A percentile compares a stretch with the other conserved stretches of the same genome.
phyloP scores from a whole-genome alignment of 2,888 invertebrate genomes.

The Drosophila formosana region DNA sequence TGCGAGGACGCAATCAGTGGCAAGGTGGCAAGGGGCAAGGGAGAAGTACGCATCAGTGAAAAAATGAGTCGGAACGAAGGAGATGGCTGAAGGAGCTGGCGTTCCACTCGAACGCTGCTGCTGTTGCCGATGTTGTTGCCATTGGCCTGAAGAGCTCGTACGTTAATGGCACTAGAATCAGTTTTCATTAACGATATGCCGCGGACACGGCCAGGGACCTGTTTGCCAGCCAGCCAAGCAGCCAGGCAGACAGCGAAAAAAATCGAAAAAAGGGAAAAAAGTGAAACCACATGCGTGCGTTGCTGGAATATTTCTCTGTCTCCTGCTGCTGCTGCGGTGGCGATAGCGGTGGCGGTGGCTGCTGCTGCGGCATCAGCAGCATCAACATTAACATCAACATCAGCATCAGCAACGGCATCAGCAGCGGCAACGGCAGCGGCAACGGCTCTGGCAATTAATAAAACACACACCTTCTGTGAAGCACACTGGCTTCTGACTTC shows the following conservation, averaged over 20 bases:
- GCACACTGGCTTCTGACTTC: conserved; percentile 29
- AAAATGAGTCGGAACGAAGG: conserved; percentile 54
- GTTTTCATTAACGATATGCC: conserved; percentile 80
- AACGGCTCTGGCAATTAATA: conserved; percentile 73
- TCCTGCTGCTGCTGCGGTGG: conserved; percentile 11
- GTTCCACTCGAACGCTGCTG: conserved; percentile 68
- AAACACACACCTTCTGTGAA: conserved; percentile 77
- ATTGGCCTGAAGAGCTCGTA: conserved; percentile 75
- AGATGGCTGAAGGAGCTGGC: conserved; percentile 29
- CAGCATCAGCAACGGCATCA: no score
- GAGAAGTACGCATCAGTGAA: conserved; percentile 62
- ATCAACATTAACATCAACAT: conserved; percentile 25
- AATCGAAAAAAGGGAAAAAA: conserved; percentile 4
- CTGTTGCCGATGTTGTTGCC: conserved; percentile 25
- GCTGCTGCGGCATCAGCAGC: conserved; percentile 65
- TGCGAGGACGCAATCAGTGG: conserved; percentile 74
- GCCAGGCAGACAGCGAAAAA: neutral
- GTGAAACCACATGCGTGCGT: conserved; percentile 77
- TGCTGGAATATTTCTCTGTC: conserved; percentile 70
- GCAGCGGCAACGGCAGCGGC: conserved; percentile 16
- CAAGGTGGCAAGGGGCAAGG: neutral
- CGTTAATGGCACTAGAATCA: conserved; percentile 81
- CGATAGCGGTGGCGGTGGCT: conserved; percentile 23
- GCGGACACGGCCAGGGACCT: conserved; percentile 46
- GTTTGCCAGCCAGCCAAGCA: conserved; percentile 4